Percentiles rank a stretch among this genome's conserved stretches.
Evolutionary conservation across 2,113 vertebrate genomes (phyloP).

Genomic region (Campylomormyrus numenius): DNA sequence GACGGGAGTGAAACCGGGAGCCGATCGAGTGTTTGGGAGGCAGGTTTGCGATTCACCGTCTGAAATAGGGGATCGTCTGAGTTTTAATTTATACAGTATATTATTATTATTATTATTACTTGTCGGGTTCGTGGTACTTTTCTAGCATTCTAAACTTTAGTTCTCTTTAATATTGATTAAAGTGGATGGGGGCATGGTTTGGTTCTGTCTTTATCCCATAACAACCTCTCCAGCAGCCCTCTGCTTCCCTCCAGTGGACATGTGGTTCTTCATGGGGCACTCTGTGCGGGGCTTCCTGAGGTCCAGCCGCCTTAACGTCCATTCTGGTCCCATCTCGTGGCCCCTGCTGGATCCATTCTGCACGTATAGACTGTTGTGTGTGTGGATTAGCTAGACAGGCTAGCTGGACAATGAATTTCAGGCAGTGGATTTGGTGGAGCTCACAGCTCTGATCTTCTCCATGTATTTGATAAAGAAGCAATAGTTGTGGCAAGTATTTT

Average conservation of each 20-base stretch:
- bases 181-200: background rate
- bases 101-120: background rate
- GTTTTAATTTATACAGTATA: background rate
- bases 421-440: background rate
- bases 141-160: background rate
- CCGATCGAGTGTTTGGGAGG: background rate
- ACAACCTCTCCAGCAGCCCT: background rate
- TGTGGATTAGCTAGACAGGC: background rate
- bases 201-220: background rate
- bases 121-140: background rate
- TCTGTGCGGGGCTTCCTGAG: background rate
- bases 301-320: background rate
- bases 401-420: background rate
- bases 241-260: slow-evolving; percentile 1
- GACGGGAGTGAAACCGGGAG: background rate
- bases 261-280: background rate
- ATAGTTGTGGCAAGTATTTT: background rate
- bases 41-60: background rate
- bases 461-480: background rate
- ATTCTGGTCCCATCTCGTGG: background rate
- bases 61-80: background rate
- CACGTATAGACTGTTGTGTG: background rate
- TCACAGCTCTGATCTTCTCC: background rate
- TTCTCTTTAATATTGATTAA: background rate
- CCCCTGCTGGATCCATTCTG: background rate